Conservation (phyloP, 2,113 vertebrate genomes). For the Echinops telfairi region DNA sequence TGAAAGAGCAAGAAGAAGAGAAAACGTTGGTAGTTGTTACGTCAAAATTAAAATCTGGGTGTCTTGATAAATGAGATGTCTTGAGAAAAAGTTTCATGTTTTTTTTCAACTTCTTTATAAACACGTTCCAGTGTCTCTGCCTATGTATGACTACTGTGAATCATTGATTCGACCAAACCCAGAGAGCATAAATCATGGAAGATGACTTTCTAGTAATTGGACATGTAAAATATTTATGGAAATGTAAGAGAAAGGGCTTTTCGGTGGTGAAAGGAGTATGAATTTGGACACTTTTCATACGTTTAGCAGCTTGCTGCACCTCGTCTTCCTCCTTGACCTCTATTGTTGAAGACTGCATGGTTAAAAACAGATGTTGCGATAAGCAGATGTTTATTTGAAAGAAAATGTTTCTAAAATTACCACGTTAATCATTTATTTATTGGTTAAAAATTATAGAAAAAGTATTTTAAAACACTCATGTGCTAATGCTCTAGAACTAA, state of each 20-base stretch:
- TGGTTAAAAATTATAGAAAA: background rate
- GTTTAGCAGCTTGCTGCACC: background rate
- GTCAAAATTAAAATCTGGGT: background rate
- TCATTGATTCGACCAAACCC: background rate
- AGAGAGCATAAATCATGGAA: background rate
- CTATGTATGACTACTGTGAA: background rate
- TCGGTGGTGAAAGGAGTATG: background rate
- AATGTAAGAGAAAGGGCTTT: background rate
- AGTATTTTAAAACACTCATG: background rate
- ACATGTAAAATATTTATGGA: background rate
- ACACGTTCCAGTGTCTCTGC: background rate
- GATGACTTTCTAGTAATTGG: background rate
- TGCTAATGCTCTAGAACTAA: too few species aligned
- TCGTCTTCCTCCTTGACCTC: background rate
- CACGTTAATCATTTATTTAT: background rate
- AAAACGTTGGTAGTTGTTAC: slow-evolving; percentile 11
- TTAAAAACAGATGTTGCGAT: background rate
- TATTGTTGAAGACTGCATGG: background rate
- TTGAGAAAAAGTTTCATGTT: background rate
- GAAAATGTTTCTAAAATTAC: background rate
- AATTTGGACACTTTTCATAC: background rate
- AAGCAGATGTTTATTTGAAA: background rate
- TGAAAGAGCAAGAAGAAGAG: background rate
- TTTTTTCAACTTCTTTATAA: background rate
- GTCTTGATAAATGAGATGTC: slow-evolving; percentile 23